Base-by-base conservation (phyloP, 2,797 vertebrate species). In the Schizothorax lantsangensis region DNA sequence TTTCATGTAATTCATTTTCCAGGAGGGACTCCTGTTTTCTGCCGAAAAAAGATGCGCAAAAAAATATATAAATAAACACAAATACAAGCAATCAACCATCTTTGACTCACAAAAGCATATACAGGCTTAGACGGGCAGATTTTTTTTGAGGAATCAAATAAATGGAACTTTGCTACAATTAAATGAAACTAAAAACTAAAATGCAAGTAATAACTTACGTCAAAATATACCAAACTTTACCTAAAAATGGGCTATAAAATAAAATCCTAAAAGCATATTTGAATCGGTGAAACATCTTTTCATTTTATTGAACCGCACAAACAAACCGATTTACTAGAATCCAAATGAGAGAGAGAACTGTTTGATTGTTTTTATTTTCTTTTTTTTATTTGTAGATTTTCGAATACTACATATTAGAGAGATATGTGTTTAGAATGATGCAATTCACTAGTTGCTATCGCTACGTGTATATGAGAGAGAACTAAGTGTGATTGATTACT, bases 1-100 rank as follows among this genome's bases (percentile, higher is more conserved):
- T 92, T 92, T 91, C 86, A 80, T 64, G 81, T 90, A 89, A 92
- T 91, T 89, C 86, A 86, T 81, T 89, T 86, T 89, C 84, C 85
- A 90, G 82, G 84, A 90, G 88, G 87, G 85, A 73, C 82, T 84
- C 52, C 68, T 83, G 84, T 86, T 83, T 87, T 74, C 83, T 85
- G 77, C 57, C 23, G 86, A 73, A 87, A 86, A 84, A 85, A 88
- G 87, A 79, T 91, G 82, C 21, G 21, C 54, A 8, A 57, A 81
- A 40, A 79, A 87, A 87, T 86, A 91, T 94, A 71, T 45, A 74
- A 81, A 86, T 62, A 64, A 73, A 81, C 66, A 73, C 71, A 73
- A 64, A 59, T 47, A 72, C 75, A 47, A 71, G 38, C 33, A 59
- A 85, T 79, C 75, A 71, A 45, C 43, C 72, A 66, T 33, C 54